These are phyloP conservation scores for Cyanistes caeruleus DNA, from an alignment of 2,113 vertebrate genomes.

Conservation along the genomic window DNA sequence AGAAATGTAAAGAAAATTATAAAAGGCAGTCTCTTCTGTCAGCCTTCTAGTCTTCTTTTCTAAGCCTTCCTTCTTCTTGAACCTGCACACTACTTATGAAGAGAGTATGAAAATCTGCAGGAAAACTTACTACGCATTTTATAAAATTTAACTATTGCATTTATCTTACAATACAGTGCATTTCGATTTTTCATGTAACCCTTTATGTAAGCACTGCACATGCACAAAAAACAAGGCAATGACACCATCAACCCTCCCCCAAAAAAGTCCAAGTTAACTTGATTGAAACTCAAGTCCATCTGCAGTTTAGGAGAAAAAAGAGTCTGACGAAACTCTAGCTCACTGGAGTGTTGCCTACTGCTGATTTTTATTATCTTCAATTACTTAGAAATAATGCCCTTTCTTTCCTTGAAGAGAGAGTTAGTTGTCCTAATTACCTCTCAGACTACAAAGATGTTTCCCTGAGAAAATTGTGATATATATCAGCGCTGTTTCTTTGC, in stretches of 20 bases:
- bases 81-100: neutral
- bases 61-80: neutral
- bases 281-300: neutral
- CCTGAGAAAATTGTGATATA: neutral
- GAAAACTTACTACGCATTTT: neutral
- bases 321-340: neutral
- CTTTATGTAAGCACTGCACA: neutral
- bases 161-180: neutral
- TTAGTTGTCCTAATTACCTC: neutral
- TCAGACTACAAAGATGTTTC: neutral
- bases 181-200: neutral
- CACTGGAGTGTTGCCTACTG: neutral
- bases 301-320: neutral
- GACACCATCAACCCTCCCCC: accelerated
- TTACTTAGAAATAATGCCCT: neutral
- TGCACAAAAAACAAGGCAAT: accelerated
- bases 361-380: neutral
- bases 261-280: neutral
- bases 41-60: neutral
- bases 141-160: accelerated
- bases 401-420: neutral
- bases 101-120: neutral
- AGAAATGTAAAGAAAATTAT: neutral
- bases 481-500: neutral
- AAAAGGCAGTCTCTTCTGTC: neutral